These are phyloP conservation scores for Seriola aureovittata DNA, from an alignment of 2,113 vertebrate genomes.

Conservation along the genomic window DNA sequence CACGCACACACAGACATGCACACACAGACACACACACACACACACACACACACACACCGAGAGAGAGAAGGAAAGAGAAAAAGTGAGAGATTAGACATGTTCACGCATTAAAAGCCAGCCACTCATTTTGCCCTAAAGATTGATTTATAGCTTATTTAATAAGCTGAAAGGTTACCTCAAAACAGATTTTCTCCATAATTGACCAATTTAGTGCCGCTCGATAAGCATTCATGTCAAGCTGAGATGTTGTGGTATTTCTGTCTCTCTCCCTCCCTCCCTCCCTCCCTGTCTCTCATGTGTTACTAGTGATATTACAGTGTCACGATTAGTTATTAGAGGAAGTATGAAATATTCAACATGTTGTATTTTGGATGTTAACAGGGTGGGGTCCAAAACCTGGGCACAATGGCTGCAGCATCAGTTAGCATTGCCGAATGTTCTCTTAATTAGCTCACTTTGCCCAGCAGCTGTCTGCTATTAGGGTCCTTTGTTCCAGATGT, in stretches of 20 bases:
- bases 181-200: constrained; percentile 80
- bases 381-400: constrained; percentile 69
- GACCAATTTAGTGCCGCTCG: constrained; percentile 75
- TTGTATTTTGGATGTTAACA: constrained; percentile 74
- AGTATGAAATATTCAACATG: constrained; percentile 79
- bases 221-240: constrained; percentile 78
- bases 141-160: constrained; percentile 82
- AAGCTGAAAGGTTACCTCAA: constrained; percentile 81
- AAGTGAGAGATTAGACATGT: constrained; percentile 49
- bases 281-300: constrained; percentile 31
- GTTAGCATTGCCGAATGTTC: constrained; percentile 76
- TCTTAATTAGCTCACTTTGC: constrained; percentile 80
- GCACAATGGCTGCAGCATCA: constrained; percentile 71
- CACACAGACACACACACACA: not conserved
- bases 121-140: constrained; percentile 73
- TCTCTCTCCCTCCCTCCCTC: constrained; percentile 23
- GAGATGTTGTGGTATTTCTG: constrained; percentile 69
- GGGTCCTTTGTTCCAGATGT: constrained; percentile 85
- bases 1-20: not conserved
- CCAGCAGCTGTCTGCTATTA: constrained; percentile 86
- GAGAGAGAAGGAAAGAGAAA: constrained; percentile 39
- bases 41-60: not conserved
- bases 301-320: constrained; percentile 51
- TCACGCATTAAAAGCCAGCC: constrained; percentile 70
- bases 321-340: constrained; percentile 68